Evolutionary conservation across 1,140 invertebrate species (phyloP), one percentile per base, ranked within the genome.

Genomic region (Littorina saxatilis): DNA sequence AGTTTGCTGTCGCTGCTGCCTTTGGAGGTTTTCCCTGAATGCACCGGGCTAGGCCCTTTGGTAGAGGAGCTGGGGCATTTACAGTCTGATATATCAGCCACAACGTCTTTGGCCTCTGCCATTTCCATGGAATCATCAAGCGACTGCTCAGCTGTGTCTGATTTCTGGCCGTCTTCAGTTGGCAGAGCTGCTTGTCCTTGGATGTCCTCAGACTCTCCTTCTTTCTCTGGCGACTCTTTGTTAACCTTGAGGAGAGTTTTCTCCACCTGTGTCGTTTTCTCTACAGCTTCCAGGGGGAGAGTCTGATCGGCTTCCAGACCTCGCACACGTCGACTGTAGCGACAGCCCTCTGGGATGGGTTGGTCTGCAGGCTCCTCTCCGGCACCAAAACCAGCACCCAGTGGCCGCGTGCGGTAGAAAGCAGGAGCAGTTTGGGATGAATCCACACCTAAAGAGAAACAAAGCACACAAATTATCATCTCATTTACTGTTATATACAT

Each of bases 291-390:
- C 70, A 88, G 68, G 29, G 86, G 80, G 5, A 85, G 66, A 15
- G 70, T 68, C 27, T 79, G 32, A 39, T 88, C 87, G 15, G 83
- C 84, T 1, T 88, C 84, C 32, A 88, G 75, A 0, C 90, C 89
- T 39, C 88, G 82, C 3, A 89, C 83, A 55, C 89, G 81, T 15
- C 89, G 86, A 83, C 89, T 91, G 40, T 77, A 85, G n/a, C 90
- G 82, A 7, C 81, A 43, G 35, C 63, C 75, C 39, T 80, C 80
- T 27, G 82, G 85, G 75, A 72, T 39, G 15, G 66, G 76, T 4
- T 40, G 78, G 70, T 75, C 39, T 58, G 32, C 9, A 58, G 17
- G 11, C 47, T 58, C 29, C 40, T 1, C 50, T 32, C n/a, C 9
- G 20, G 1, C 3, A 43, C 23, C 35, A 20, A 27, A 15, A 29